Evolutionary conservation across 2,113 vertebrate genomes (phyloP).

Genomic region (Oreamnos americanus): DNA sequence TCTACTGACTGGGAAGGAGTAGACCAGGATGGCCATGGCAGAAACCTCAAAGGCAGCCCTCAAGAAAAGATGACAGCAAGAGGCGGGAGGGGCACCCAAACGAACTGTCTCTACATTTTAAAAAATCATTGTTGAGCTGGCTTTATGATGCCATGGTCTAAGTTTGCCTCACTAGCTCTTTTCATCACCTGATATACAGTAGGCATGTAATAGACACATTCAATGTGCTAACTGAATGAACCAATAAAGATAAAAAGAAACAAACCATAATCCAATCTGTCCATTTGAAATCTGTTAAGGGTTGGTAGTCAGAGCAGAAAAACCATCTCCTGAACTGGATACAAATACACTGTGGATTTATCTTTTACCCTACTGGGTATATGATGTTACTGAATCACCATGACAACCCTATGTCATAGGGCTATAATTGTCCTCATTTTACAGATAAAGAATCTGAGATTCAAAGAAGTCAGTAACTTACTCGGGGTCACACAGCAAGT

Average conservation of each 20-base stretch:
- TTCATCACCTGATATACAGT: neutral
- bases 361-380: constrained; percentile 2
- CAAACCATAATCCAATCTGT: neutral
- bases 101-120: neutral
- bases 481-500: neutral
- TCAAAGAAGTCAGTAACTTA: neutral
- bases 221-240: neutral
- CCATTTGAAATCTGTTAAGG: neutral
- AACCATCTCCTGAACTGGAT: neutral
- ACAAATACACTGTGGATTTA: neutral
- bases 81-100: neutral
- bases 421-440: constrained; percentile 42
- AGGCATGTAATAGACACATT: neutral
- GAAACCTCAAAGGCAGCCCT: neutral
- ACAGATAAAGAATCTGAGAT: neutral
- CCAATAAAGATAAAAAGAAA: neutral
- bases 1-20: neutral
- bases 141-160: neutral
- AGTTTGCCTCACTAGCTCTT: neutral
- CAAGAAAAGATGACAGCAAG: neutral
- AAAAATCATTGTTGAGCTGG: neutral
- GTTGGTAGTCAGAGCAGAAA: neutral
- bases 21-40: neutral
- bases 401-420: constrained; percentile 8
- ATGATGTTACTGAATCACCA: neutral